Evolutionary conservation across 1,140 invertebrate genomes (phyloP).

Genomic region (Bombyx mori): ASM3026992v2 NC_085115.1:11416001-11416500

Average conservation of each 20-base stretch:
- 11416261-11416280: neutral
- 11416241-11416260: neutral
- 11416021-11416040: too few species aligned
- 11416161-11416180: constrained; percentile 37
- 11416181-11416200: constrained; percentile 37
- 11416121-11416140: constrained; percentile 34
- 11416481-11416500: too few species aligned
- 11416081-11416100: constrained; percentile 12
- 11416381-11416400: too few species aligned
- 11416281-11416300: neutral
- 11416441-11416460: too few species aligned
- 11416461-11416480: too few species aligned
- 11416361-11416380: too few species aligned
- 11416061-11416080: neutral
- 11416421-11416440: too few species aligned
- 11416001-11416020: too few species aligned
- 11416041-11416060: too few species aligned
- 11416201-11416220: constrained; percentile 11
- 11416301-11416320: neutral
- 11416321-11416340: neutral
- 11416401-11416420: too few species aligned
- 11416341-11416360: neutral
- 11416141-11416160: constrained; percentile 36
- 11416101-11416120: constrained; percentile 28
- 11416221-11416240: too few species aligned